phyloP scores from a whole-genome alignment of 2,888 invertebrate genomes.

The Idaea dimidiata region DNA sequence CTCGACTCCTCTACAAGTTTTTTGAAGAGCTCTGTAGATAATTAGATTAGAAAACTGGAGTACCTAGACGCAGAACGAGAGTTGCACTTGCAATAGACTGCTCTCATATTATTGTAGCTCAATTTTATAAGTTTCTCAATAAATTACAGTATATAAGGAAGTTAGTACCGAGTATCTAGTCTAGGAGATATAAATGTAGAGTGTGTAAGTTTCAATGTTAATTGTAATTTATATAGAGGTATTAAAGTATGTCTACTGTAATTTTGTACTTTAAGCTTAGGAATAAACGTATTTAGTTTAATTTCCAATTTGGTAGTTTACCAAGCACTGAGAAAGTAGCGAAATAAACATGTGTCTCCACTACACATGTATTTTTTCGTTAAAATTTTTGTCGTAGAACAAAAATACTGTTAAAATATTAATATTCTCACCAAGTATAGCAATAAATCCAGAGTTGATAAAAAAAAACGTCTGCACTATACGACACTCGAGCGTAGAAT shows the following conservation, averaged over 20 bases:
- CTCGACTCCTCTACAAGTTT: conserved; percentile 46
- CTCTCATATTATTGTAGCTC: conserved; percentile 29
- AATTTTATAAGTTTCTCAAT: background rate
- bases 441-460: conserved; percentile 28
- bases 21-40: conserved; percentile 61
- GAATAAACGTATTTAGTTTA: no score
- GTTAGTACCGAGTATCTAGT: background rate
- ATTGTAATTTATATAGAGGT: no score
- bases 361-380: no score
- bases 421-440: conserved; percentile 38
- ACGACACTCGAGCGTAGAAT: conserved; percentile 57
- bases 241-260: no score
- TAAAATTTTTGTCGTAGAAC: no score
- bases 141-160: background rate
- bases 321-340: no score
- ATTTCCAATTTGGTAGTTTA: no score
- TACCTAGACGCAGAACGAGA: conserved; percentile 40
- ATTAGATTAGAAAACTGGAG: conserved; percentile 65
- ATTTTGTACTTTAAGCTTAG: no score
- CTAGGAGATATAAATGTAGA: background rate
- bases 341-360: no score
- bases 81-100: conserved; percentile 33
- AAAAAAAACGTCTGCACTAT: conserved; percentile 48
- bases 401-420: conserved; percentile 8
- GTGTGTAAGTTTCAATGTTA: background rate